phyloP scores from a whole-genome alignment of 2,797 vertebrate species.

The Sebastes flavidus region DNA sequence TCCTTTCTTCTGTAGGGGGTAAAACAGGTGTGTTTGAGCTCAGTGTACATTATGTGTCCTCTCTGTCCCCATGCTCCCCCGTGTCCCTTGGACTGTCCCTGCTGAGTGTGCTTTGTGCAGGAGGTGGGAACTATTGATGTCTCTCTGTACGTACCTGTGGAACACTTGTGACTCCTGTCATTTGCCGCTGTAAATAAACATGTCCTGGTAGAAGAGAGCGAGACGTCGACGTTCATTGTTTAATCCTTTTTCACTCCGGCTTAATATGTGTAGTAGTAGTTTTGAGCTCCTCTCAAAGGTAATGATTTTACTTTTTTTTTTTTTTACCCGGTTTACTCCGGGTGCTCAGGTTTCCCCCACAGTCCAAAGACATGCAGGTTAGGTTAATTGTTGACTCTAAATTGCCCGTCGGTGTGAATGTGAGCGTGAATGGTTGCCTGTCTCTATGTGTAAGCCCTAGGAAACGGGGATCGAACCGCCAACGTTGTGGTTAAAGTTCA shows the following conservation, averaged over 20 bases:
- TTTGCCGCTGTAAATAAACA: slow-evolving; percentile 87
- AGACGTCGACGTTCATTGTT: slow-evolving; percentile 26
- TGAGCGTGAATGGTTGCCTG: too few species aligned
- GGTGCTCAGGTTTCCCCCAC: too few species aligned
- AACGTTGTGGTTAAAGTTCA: too few species aligned
- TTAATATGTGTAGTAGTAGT: background rate
- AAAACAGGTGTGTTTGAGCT: slow-evolving; percentile 78
- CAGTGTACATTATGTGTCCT: slow-evolving; percentile 78
- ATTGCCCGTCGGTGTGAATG: too few species aligned
- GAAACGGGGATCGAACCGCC: too few species aligned
- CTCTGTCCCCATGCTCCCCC: slow-evolving; percentile 57
- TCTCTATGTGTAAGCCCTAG: too few species aligned
- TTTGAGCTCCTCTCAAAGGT: background rate
- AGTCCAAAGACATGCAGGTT: too few species aligned
- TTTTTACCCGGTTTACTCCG: too few species aligned
- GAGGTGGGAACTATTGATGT: slow-evolving; percentile 80
- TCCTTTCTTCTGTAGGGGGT: slow-evolving; percentile 61
- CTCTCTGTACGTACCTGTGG: slow-evolving; percentile 81
- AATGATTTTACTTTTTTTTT: too few species aligned
- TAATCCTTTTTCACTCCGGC: background rate
- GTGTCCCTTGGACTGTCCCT: slow-evolving; percentile 62
- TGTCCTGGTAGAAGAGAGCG: slow-evolving; percentile 82
- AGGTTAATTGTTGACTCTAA: too few species aligned
- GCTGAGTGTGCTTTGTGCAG: slow-evolving; percentile 77
- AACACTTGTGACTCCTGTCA: slow-evolving; percentile 84